These are phyloP conservation scores for Falcaria lacertinaria DNA, from an alignment of 2,888 invertebrate genomes.

Conservation along the genomic window DNA sequence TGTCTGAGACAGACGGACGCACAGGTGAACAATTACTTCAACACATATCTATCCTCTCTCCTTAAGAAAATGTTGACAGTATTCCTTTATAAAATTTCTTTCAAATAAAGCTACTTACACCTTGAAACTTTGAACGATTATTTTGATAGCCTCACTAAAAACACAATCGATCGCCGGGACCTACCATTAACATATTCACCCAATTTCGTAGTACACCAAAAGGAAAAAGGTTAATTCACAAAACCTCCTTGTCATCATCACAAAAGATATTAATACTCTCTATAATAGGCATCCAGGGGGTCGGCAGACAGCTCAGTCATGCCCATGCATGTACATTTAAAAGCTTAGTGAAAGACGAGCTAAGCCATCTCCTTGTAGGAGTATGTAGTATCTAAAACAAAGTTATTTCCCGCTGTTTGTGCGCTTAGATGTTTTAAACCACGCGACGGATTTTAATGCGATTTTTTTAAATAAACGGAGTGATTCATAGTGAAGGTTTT, in stretches of 20 bases:
- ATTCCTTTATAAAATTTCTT: no score
- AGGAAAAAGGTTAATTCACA: constrained; percentile 54
- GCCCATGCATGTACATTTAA: constrained; percentile 27
- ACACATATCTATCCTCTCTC: no score
- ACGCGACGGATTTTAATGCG: no score
- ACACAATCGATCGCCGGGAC: constrained; percentile 4
- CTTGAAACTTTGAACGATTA: background rate
- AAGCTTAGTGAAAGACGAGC: constrained; percentile 15
- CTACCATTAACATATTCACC: constrained; percentile 59
- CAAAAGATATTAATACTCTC: constrained; percentile 42
- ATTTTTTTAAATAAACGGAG: no score
- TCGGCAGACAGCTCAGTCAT: constrained; percentile 42
- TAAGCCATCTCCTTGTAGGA: no score
- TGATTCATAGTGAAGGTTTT: no score
- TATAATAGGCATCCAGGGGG: constrained; percentile 31
- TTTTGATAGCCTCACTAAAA: constrained; percentile 2
- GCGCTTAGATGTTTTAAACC: no score
- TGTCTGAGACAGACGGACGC: no score
- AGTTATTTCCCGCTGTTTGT: no score
- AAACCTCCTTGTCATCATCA: constrained; percentile 60
- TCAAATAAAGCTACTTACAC: background rate
- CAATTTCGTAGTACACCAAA: constrained; percentile 59
- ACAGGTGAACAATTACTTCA: no score
- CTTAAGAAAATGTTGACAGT: no score
- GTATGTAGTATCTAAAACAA: no score